These are phyloP conservation scores for Yponomeuta sedellus DNA, from an alignment of 2,888 invertebrate species.

Conservation along the genomic window DNA sequence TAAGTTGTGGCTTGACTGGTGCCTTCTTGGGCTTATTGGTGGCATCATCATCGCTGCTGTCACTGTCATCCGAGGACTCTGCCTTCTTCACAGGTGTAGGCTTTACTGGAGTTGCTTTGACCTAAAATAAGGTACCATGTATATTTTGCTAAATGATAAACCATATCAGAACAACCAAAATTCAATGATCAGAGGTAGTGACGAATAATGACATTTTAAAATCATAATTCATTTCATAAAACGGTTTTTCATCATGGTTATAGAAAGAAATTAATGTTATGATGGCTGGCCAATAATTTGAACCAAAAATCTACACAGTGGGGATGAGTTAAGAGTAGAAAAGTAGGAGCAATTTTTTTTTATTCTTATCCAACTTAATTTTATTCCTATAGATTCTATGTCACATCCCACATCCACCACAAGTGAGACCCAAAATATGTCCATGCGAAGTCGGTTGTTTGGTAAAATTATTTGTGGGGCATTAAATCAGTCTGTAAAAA, in stretches of 20 bases:
- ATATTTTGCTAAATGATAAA: background rate
- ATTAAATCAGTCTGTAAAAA: background rate
- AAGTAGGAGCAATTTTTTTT: too few species aligned
- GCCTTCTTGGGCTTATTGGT: slow-evolving; percentile 28
- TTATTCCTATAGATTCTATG: too few species aligned
- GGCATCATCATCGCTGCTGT: slow-evolving; percentile 49
- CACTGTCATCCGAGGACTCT: slow-evolving; percentile 47
- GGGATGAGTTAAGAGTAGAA: too few species aligned
- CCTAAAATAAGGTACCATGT: background rate
- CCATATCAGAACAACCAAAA: background rate
- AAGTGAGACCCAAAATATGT: too few species aligned
- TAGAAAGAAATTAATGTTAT: too few species aligned
- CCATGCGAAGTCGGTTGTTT: too few species aligned
- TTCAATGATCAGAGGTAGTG: slow-evolving; percentile 20
- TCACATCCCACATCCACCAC: too few species aligned
- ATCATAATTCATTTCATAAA: slow-evolving; percentile 20
- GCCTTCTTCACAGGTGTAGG: slow-evolving; percentile 39
- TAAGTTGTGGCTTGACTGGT: slow-evolving; percentile 19
- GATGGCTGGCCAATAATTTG: too few species aligned
- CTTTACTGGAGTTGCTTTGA: slow-evolving; percentile 32
- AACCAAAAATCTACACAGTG: too few species aligned
- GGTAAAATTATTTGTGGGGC: too few species aligned
- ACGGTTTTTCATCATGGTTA: slow-evolving; percentile 4
- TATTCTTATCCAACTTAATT: too few species aligned
- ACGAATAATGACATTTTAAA: slow-evolving; percentile 18